Base-by-base conservation (phyloP, 2,113 vertebrate genomes). In the Trichomycterus rosablanca region DNA sequence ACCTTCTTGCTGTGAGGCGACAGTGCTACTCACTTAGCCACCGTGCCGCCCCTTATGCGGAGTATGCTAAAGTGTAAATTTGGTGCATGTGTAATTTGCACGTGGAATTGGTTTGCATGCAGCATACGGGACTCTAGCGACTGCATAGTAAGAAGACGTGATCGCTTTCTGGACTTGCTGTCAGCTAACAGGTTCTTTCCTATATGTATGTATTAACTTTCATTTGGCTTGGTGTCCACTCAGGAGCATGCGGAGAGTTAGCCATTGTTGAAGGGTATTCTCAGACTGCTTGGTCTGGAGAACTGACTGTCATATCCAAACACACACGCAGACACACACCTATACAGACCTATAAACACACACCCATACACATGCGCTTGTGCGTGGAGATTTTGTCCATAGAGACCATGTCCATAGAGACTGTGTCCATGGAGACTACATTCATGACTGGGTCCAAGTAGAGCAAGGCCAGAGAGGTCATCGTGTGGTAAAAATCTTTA, bases 71-170 rank as follows among this genome's bases (percentile, higher is more conserved):
- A 44, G 54, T 45, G 45, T 61, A 30, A 44, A 39, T 19, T 6
- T 39, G 14, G 44, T 28, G 51, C 20, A 16, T 56, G 51, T 54
- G 40, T 54, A 67, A n/a, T n/a, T n/a, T n/a, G n/a, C n/a, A n/a
- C n/a, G n/a, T n/a, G n/a, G 68, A 72, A 59, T 70, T 74, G 72
- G 80, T 81, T 81, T 81, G 54, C 76, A 80, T 77, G 79, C 72
- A 73, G 70, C 52, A 73, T 65, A 73, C 68, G 72, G 76, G 71
- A 80, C 84, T 83, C 77, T 78, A 67, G 73, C 75, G 75, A 70
- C 67, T 69, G 70, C 78, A 59, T 80, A 81, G 83, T 76, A 74
- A 78, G 81, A 83, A 76, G 65, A 68, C 60, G 45, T 61, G 51
- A 71, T 49, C 60, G 7, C 65, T 52, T 55, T 45, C 44, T 61